Conservation (phyloP, 2,797 vertebrate genomes). For the Hypotaenidia okinawae region DNA sequence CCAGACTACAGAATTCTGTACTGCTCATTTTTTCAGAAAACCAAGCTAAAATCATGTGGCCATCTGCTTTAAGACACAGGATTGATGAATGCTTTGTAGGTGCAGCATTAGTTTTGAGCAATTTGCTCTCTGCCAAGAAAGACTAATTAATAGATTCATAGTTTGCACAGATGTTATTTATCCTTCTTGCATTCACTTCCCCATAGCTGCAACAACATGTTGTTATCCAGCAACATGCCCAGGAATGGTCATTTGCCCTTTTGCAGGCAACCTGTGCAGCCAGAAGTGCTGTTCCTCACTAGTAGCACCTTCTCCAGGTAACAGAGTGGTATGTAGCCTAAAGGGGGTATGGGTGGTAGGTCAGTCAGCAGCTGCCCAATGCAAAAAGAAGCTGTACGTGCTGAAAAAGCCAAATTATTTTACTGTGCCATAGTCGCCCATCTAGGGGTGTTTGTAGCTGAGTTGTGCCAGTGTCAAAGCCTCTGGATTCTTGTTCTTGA, state of each 20-base stretch:
- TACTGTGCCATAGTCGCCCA: neutral
- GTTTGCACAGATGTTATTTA: neutral
- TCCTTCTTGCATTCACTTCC: neutral
- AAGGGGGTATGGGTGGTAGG: accelerated
- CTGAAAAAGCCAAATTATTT: neutral
- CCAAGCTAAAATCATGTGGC: accelerated
- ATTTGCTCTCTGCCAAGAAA: neutral
- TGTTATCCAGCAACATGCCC: neutral
- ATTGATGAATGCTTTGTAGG: neutral
- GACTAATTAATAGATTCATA: neutral
- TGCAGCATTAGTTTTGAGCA: neutral
- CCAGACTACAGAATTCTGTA: neutral
- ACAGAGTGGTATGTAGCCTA: neutral
- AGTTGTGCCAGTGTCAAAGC: neutral
- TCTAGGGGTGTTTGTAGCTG: neutral
- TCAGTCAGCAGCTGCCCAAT: neutral
- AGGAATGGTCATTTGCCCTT: neutral
- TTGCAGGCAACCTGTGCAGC: neutral
- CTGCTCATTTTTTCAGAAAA: neutral
- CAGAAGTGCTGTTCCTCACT: neutral
- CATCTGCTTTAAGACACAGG: neutral
- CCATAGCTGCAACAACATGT: accelerated
- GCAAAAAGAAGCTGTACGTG: neutral
- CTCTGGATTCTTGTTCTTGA: neutral
- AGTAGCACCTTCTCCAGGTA: neutral